These are phyloP conservation scores for Torymus tubicola DNA, from an alignment of 2,888 invertebrate genomes.

Conservation along the genomic window DNA sequence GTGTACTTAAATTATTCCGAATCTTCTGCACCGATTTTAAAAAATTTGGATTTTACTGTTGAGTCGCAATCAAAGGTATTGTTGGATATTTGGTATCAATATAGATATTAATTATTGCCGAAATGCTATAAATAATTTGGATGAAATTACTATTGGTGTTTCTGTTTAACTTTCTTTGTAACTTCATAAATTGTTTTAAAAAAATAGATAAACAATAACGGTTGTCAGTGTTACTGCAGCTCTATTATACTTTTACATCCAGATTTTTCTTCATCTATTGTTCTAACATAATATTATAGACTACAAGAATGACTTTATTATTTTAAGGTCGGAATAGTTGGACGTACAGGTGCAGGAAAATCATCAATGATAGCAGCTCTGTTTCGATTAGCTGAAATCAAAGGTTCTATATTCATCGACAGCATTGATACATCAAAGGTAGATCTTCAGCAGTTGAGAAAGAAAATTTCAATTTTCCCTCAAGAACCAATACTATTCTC, in stretches of 20 bases:
- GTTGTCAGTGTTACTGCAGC: too few relatives aligned
- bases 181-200: too few relatives aligned
- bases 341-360: constrained; percentile 82
- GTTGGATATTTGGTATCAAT: too few relatives aligned
- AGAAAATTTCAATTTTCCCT: constrained; percentile 80
- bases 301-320: too few relatives aligned
- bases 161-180: too few relatives aligned
- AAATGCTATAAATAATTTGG: too few relatives aligned
- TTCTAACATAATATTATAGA: too few relatives aligned
- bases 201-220: too few relatives aligned
- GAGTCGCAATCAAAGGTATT: constrained; percentile 79
- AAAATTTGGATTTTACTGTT: constrained; percentile 78
- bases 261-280: too few relatives aligned
- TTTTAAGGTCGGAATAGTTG: constrained; percentile 73
- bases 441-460: constrained; percentile 22
- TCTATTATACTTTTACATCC: too few relatives aligned
- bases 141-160: too few relatives aligned
- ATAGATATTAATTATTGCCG: too few relatives aligned
- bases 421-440: constrained; percentile 78
- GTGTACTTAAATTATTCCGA: constrained; percentile 78
- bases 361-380: constrained; percentile 84
- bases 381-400: constrained; percentile 82
- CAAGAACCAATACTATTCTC: constrained; percentile 79
- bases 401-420: constrained; percentile 84
- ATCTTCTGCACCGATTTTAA: constrained; percentile 75